Evolutionary conservation across 2,797 vertebrate species (phyloP), one percentile per base, ranked within the genome.

Genomic region (Chiroxiphia lanceolata): DNA sequence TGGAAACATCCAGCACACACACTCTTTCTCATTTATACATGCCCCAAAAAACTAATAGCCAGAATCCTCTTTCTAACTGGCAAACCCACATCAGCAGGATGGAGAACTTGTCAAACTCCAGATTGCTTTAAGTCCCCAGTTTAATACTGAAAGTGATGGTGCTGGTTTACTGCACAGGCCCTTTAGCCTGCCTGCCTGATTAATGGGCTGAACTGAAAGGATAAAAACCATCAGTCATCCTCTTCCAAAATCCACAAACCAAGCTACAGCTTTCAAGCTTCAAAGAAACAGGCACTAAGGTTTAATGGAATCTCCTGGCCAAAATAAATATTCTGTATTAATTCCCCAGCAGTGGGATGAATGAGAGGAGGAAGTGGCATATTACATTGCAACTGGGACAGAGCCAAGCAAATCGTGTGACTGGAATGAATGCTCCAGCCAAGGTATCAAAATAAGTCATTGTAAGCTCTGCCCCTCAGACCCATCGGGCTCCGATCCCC

Each of bases 261-360:
- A 36, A 68, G 27, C 88, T 83, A 42, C 34, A 60, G 71, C 53
- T 92, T 93, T 89, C 88, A 53, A 48, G 56, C 81, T 95, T 71
- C 90, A 90, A 87, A 92, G 90, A 77, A 93, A 40, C 54, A 83
- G 83, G 75, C 76, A 15, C 82, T 74, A 74, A 80, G 31, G 48
- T 90, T 94, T 92, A 89, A 85, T 65, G 75, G 74, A 82, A 94
- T 50, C 81, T 79, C 76, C 71, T 40, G 60, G 91, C 88, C 93
- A 96, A 96, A 87, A 47, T 47, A 95, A 95, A 93, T 95, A 93
- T 94, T 93, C 83, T 70, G 45, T 44, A 94, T 93, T 92, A 95
- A 95, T 68, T 93, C 81, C 83, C 87, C 88, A 78, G 93, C 75
- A 77, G 89, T 45, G 50, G 59, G 67, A 94, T 93, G 89, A 97